These are phyloP conservation scores for Henicopernis longicauda DNA, from an alignment of 2,113 vertebrate species.

Conservation along the genomic window DNA sequence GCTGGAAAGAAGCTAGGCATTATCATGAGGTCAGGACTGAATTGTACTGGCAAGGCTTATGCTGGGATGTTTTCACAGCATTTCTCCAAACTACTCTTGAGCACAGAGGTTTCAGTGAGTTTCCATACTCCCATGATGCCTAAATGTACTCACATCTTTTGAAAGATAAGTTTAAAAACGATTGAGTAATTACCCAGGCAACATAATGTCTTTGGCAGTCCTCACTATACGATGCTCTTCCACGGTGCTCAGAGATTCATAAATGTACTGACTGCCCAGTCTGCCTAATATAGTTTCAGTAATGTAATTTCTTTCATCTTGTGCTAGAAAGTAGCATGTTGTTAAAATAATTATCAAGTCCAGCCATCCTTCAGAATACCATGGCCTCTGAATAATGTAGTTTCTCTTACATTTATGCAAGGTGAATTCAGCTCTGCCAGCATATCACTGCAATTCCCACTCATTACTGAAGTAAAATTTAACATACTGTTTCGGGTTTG, in stretches of 20 bases:
- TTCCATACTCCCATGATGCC: background rate
- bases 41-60: background rate
- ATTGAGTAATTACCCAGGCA: background rate
- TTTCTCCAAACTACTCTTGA: background rate
- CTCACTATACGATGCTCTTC: rapidly evolving
- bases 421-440: no score
- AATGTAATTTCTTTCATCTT: background rate
- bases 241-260: background rate
- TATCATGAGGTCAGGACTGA: background rate
- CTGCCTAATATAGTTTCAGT: background rate
- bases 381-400: no score
- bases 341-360: no score
- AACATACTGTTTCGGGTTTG: no score
- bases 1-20: background rate
- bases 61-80: background rate
- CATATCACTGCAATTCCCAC: no score
- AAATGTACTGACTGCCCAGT: background rate
- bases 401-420: no score
- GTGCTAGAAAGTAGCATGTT: background rate
- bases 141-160: background rate
- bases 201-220: background rate
- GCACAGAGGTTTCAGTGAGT: background rate
- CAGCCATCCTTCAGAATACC: no score
- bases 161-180: background rate
- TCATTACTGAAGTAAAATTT: no score